Evolutionary conservation across 2,888 invertebrate species (phyloP), one percentile per base, ranked within the genome.

Genomic region (Chrysolina oricalcia): DNA sequence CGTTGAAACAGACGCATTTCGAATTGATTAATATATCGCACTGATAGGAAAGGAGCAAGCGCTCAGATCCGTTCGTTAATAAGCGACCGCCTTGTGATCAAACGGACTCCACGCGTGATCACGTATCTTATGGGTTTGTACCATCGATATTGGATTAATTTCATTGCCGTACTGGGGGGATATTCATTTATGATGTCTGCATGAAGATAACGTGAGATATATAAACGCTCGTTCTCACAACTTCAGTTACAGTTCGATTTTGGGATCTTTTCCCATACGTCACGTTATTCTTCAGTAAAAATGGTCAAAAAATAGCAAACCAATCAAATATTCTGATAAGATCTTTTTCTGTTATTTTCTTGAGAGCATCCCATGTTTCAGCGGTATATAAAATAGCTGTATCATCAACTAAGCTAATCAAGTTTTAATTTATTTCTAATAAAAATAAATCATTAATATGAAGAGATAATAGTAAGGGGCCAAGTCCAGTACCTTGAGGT

Each of bases 81-180:
- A 70, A 74, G 78, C 79, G 80, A 83, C 86, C 86, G 86, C 86
- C 84, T 84, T 86, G 84, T 86, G 85, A 86, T 86, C 84, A 85
- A 83, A 85, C 84, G 81, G 83, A 84, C 84, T 83, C 79, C 84
- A 86, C 85, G 85, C 84, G 85, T 86, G 85, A 85, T 85, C 86
- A 86, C 86, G 85, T 85, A 86, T 84, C 69, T 73, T 79, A 69
- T 73, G 69, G 70, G 62, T 74, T 40, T 43, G 59, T 71, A 66
- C 67, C 66, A 68, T 69, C 59, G 59, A 59, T 59, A 59, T 59
- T 59, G 59, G 59, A 59, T 27, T 59, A 23, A 15, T 59, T 59
- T 59, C 59, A 59, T 59, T 15, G 59, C 27, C 35, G 35, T 35
- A 59, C 59, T 59, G 35, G 2, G 11, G 9, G 35, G 59, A 59